phyloP scores from a whole-genome alignment of 1,140 invertebrate genomes.

The Tetramorium parvispinum region DNA sequence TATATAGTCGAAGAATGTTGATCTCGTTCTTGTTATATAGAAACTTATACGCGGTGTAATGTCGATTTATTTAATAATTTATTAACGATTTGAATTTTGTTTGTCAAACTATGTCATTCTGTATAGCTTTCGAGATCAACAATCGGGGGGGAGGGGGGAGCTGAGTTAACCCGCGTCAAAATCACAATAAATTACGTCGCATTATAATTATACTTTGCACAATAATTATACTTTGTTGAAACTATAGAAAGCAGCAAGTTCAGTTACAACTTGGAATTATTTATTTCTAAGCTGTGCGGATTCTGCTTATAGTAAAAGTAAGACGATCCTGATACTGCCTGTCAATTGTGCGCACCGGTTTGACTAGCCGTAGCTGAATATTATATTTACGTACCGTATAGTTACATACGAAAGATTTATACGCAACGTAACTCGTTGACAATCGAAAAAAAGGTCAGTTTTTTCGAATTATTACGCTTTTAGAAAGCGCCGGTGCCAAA shows the following conservation, averaged over 20 bases:
- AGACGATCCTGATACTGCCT: conserved; percentile 42
- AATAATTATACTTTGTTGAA: not conserved
- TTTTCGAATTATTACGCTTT: conserved; percentile 38
- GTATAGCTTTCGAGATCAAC: not conserved
- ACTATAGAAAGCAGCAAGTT: not conserved
- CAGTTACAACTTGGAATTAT: conserved; percentile 31
- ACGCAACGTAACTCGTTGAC: conserved; percentile 27
- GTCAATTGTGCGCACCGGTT: conserved; percentile 30
- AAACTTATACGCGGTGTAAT: not conserved
- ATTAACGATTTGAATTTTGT: conserved; percentile 5
- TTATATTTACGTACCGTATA: conserved; percentile 36
- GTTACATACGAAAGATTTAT: conserved; percentile 28
- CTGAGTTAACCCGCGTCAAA: not conserved
- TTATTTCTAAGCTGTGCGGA: conserved; percentile 31
- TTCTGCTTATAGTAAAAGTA: not conserved
- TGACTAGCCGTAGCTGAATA: conserved; percentile 38
- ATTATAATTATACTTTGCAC: not conserved
- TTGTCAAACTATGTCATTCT: not conserved
- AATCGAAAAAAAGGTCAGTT: conserved; percentile 32
- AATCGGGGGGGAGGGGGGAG: conserved; percentile 6
- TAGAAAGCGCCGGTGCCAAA: conserved; percentile 33
- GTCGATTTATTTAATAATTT: conserved; percentile 18
- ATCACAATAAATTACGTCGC: not conserved
- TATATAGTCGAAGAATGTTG: not conserved
- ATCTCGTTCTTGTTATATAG: conserved; percentile 27